Percentiles rank a stretch among this genome's conserved stretches.
Evolutionary conservation across 2,888 invertebrate genomes (phyloP).

Genomic region (Hypselothyrea guttata): DNA sequence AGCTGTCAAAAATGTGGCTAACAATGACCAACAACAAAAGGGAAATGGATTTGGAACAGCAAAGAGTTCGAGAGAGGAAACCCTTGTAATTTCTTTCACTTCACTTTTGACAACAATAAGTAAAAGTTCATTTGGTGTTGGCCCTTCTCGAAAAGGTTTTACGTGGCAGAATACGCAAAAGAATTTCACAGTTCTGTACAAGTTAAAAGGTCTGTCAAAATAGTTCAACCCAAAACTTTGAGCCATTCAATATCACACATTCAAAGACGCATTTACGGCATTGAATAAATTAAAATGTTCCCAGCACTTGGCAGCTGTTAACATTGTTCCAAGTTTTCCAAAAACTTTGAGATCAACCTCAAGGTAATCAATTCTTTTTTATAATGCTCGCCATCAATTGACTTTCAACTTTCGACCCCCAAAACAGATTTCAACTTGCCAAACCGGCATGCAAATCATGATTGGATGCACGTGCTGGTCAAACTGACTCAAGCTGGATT

Average conservation of each 20-base stretch:
- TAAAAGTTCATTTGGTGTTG: slow-evolving; percentile 15
- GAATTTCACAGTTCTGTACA: neutral
- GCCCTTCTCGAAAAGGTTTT: neutral
- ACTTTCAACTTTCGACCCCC: neutral
- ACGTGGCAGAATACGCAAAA: neutral
- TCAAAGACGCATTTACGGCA: neutral
- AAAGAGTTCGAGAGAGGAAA: slow-evolving; percentile 5
- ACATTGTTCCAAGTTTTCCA: neutral
- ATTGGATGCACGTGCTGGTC: slow-evolving; percentile 29
- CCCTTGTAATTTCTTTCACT: slow-evolving; percentile 23
- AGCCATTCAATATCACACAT: neutral
- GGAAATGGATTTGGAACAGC: neutral
- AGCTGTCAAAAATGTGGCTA: neutral
- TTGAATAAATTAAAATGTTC: slow-evolving; percentile 24
- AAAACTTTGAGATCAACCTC: slow-evolving; percentile 3
- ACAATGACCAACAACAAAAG: slow-evolving; percentile 22
- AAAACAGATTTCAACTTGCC: slow-evolving; percentile 9
- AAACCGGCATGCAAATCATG: slow-evolving; percentile 10
- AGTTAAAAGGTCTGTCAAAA: slow-evolving; percentile 5
- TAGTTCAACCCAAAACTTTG: slow-evolving; percentile 9
- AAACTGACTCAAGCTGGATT: slow-evolving; percentile 17
- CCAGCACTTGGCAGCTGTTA: slow-evolving; percentile 7
- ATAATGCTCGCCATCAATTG: too few relatives aligned
- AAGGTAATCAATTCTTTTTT: slow-evolving; percentile 12
- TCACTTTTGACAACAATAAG: slow-evolving; percentile 18